Evolutionary conservation across 1,140 invertebrate species (phyloP).

Genomic region (Drosophila quadrilineata): DNA sequence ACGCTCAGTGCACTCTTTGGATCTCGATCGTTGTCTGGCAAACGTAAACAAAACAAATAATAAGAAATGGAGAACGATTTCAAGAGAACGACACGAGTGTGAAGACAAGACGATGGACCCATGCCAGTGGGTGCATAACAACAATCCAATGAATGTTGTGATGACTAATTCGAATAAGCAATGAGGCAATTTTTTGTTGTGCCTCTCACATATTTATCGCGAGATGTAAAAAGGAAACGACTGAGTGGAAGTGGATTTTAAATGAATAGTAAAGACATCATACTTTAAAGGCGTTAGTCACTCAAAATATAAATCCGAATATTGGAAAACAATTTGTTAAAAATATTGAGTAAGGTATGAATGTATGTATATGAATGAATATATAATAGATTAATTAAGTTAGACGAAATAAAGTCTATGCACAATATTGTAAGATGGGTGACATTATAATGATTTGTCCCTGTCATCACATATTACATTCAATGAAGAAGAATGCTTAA

Average conservation of each 20-base stretch:
- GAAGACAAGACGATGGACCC: conserved; percentile 64
- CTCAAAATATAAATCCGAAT: too few species aligned
- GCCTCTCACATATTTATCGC: conserved; percentile 44
- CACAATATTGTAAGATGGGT: too few species aligned
- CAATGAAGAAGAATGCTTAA: too few species aligned
- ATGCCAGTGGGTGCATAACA: conserved; percentile 58
- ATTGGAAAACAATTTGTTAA: too few species aligned
- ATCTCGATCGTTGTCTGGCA: conserved; percentile 45
- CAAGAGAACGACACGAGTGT: neutral
- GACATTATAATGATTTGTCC: too few species aligned
- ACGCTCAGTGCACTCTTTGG: conserved; percentile 36
- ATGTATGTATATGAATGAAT: too few species aligned
- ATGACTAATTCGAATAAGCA: conserved; percentile 56
- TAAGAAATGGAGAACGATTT: neutral
- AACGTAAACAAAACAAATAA: conserved; percentile 25
- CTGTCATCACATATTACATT: too few species aligned
- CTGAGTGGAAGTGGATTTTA: conserved; percentile 61
- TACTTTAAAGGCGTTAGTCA: conserved; percentile 47
- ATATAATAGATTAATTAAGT: too few species aligned
- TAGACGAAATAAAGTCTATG: too few species aligned
- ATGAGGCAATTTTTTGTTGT: conserved; percentile 26
- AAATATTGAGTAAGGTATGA: too few species aligned
- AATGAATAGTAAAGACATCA: conserved; percentile 25
- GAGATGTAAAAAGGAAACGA: conserved; percentile 54
- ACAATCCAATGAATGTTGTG: conserved; percentile 17